phyloP scores from a whole-genome alignment of 2,113 vertebrate species.

The Maccullochella peelii region DNA sequence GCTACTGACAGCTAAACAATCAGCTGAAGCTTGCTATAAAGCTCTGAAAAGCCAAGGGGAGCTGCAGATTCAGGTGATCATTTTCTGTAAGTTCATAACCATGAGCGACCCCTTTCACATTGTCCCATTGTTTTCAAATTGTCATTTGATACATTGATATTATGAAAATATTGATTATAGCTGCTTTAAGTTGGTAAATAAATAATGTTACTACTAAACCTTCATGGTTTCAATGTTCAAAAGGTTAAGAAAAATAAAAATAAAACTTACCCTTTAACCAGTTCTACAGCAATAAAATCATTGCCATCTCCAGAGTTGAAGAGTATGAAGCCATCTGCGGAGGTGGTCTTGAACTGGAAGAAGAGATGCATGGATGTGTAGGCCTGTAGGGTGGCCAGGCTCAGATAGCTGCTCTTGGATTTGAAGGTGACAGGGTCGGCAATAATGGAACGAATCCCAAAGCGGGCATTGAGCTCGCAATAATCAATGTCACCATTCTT shows the following conservation, averaged over 20 bases:
- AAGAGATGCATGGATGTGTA: slow-evolving; percentile 99
- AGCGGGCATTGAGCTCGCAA: slow-evolving; percentile 97
- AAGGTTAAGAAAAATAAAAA: neutral
- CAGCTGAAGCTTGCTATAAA: neutral
- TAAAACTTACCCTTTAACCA: slow-evolving; percentile 93
- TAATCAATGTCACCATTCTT: slow-evolving; percentile 99
- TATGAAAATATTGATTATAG: neutral
- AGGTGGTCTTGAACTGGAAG: slow-evolving; percentile 99
- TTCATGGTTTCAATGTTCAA: neutral
- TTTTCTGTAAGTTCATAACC: neutral
- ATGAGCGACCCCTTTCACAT: neutral
- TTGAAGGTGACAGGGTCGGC: slow-evolving; percentile 98
- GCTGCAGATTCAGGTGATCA: neutral
- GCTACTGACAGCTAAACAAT: neutral
- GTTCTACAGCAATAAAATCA: slow-evolving; percentile 97
- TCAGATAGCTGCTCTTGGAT: slow-evolving; percentile 97
- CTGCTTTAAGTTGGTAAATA: neutral
- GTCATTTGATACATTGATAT: neutral
- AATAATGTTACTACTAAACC: neutral
- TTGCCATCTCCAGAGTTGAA: slow-evolving; percentile 92
- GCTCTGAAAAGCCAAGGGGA: neutral
- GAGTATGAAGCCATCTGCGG: slow-evolving; percentile 95
- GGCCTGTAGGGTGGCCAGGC: slow-evolving; percentile 95
- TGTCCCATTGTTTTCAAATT: neutral
- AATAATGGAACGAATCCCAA: slow-evolving; percentile 96